Conservation (phyloP, 1,140 invertebrate genomes). For the Homalodisca vitripennis region DNA sequence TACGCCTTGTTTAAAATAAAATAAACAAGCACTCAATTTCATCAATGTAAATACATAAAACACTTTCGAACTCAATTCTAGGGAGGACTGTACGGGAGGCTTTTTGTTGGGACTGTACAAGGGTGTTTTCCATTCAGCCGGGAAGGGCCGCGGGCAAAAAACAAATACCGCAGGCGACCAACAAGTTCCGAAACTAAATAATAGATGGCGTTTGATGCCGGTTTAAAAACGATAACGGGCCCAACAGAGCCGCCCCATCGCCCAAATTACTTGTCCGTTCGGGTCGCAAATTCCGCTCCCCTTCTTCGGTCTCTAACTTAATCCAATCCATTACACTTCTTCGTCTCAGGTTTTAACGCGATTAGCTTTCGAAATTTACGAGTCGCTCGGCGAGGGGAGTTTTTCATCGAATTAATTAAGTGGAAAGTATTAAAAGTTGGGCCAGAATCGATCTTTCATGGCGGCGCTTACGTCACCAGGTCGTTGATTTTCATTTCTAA, state of each 20-base stretch:
- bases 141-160: constrained; percentile 4
- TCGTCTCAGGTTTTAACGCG: not conserved
- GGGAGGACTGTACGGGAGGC: not conserved
- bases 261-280: not conserved
- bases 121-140: not conserved
- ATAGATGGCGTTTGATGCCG: constrained; percentile 11
- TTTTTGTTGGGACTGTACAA: not conserved
- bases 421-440: constrained; percentile 11
- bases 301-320: not conserved
- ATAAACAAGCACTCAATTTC: too few relatives aligned
- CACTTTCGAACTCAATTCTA: not conserved
- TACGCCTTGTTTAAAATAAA: too few relatives aligned
- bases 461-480: too few relatives aligned
- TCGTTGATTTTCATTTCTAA: too few relatives aligned
- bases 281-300: not conserved
- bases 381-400: not conserved
- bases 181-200: constrained; percentile 9
- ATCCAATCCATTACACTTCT: constrained; percentile 13
- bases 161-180: constrained; percentile 7
- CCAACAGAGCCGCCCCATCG: not conserved
- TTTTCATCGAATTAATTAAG: constrained; percentile 22
- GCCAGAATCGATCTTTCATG: not conserved
- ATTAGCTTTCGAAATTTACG: not conserved
- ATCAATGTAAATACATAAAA: too few relatives aligned
- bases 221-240: constrained; percentile 22